phyloP scores from a whole-genome alignment of 2,797 vertebrate genomes.

The Micromesistius poutassou region DNA sequence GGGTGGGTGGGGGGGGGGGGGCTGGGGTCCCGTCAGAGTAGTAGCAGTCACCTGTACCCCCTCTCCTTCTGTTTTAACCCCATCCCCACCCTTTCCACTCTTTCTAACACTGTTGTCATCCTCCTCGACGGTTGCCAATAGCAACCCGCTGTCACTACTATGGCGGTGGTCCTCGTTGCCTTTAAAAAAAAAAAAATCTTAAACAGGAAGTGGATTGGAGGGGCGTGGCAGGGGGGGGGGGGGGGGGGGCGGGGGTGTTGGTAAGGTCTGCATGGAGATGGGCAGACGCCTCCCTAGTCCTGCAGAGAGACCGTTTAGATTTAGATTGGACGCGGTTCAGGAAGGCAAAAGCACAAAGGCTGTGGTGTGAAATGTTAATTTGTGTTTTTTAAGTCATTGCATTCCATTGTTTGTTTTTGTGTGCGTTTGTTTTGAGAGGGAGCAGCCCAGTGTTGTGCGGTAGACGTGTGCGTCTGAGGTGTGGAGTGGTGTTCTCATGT shows the following conservation, averaged over 20 bases:
- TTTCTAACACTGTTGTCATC: not conserved
- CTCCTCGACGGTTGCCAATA: not conserved
- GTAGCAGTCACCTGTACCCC: not conserved
- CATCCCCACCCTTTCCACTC: too few relatives aligned
- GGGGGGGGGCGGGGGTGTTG: conserved; percentile 27
- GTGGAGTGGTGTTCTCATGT: conserved; percentile 29
- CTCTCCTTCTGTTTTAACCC: not conserved
- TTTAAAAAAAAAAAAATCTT: not conserved
- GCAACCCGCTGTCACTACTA: not conserved
- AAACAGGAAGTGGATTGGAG: not conserved
- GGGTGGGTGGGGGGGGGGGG: too few relatives aligned
- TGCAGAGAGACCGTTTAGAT: conserved; percentile 22
- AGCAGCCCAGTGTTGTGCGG: conserved; percentile 61
- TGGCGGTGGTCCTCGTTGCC: not conserved
- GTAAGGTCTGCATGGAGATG: conserved; percentile 4
- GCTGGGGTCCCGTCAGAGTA: not conserved
- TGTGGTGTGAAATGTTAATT: conserved; percentile 36
- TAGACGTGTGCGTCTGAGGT: conserved; percentile 44
- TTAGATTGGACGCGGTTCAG: conserved; percentile 34
- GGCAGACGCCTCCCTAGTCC: conserved; percentile 18
- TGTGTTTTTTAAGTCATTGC: conserved; percentile 46
- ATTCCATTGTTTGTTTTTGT: conserved; percentile 43
- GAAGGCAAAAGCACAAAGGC: conserved; percentile 62
- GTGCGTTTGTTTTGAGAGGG: conserved; percentile 18
- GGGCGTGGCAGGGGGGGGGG: conserved; percentile 2